Base-by-base conservation (phyloP, 2,888 invertebrate species). In the Acrocyrtus sp. region DNA sequence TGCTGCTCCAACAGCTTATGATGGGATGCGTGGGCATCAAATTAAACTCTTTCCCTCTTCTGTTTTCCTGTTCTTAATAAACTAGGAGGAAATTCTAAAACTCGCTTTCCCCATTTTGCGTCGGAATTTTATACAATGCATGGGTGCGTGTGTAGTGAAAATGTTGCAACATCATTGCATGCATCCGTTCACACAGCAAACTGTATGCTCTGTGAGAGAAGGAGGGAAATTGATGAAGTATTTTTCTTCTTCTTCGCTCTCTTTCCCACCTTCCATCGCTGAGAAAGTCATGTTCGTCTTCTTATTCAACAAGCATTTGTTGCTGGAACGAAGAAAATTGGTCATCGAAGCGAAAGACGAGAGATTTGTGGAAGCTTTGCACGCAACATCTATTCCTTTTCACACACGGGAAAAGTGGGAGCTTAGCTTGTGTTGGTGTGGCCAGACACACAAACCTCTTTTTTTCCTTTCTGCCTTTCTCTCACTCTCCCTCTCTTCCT, bases 291-390 rank as follows among this genome's bases (percentile, higher is more conserved):
- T 48, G 29, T 26, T 22, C 21, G 6, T 39, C n/a, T 45, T 56
- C 41, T 75, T 74, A 76, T 78, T 80, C 79, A 80, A 80, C 79
- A 80, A 80, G 78, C 79, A 80, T 74, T 79, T 79, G 79, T 79
- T 79, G 79, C 79, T 78, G 61, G 68, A 72, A 62, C 50, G 56
- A 58, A 34, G 34, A 34, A 77, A 72, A 78, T 76, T 78, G 75
- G 72, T 73, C 77, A 77, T 79, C 72, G 75, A 73, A 76, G 75
- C 78, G 74, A 74, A 67, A 62, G 57, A 47, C 53, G 58, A 75
- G 76, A 79, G 79, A 79, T 79, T 79, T 79, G 77, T 77, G 72
- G 76, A 66, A 53, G 73, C 74, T 76, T 74, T 72, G 68, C 79
- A 79, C 77, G 79, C 79, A 74, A 72, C 67, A 75, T 47, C 63